These are phyloP conservation scores for Champsocephalus esox DNA, from an alignment of 2,797 vertebrate genomes.

Conservation along the genomic window DNA sequence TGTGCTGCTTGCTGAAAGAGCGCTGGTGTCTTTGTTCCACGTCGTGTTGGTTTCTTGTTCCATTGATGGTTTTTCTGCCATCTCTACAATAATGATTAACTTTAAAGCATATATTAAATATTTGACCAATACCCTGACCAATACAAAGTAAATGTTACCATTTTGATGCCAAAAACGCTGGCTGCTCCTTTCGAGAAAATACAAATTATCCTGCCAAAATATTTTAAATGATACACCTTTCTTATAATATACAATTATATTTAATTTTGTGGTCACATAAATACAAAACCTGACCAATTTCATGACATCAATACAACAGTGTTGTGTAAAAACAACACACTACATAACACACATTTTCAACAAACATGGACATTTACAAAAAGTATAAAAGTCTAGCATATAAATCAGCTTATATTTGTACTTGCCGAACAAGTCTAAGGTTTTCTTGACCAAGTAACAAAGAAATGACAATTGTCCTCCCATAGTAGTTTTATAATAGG, in stretches of 20 bases:
- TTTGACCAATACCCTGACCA: background rate
- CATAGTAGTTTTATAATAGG: background rate
- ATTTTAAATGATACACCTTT: too few species aligned
- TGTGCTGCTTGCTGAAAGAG: conserved; percentile 58
- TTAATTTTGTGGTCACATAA: too few species aligned
- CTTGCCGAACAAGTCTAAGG: too few species aligned
- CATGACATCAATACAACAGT: background rate
- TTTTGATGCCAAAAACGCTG: background rate
- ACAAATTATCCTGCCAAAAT: background rate
- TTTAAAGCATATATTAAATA: too few species aligned
- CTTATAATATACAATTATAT: too few species aligned
- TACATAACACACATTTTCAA: background rate
- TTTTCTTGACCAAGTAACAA: background rate
- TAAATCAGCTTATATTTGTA: too few species aligned
- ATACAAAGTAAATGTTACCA: background rate
- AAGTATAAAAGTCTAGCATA: background rate
- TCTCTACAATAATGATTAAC: background rate
- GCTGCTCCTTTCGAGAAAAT: background rate
- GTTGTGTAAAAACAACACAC: background rate
- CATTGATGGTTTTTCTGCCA: conserved; percentile 8
- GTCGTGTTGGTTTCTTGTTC: conserved; percentile 16
- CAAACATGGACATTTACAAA: background rate
- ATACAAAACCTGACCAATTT: background rate
- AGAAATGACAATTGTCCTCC: background rate
- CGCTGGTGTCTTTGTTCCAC: conserved; percentile 26